These are phyloP conservation scores for Heliothis virescens DNA, from an alignment of 1,140 invertebrate genomes.

Conservation along the genomic window DNA sequence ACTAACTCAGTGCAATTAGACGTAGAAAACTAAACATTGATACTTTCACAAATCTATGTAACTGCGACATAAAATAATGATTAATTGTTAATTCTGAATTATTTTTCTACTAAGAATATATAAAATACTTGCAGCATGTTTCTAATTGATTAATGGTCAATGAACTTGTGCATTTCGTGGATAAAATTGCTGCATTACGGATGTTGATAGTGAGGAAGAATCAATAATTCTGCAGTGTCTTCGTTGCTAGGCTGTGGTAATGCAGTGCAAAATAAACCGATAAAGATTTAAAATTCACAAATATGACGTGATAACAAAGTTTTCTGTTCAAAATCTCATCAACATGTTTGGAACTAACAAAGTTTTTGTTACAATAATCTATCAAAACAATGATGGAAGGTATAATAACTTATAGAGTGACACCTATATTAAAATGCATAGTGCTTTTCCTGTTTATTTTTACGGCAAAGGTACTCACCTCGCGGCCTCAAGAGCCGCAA, in stretches of 20 bases:
- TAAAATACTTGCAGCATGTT: background rate
- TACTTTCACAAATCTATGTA: constrained; percentile 13
- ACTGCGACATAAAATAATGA: constrained; percentile 39
- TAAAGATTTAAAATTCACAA: background rate
- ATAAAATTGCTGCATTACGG: constrained; percentile 4
- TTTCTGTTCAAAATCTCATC: no score
- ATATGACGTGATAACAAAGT: constrained; percentile 26
- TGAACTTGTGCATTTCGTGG: background rate
- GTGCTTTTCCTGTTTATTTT: constrained; percentile 81
- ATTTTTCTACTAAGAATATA: constrained; percentile 2
- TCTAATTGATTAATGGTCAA: background rate
- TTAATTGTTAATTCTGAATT: constrained; percentile 4
- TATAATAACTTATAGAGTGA: constrained; percentile 74
- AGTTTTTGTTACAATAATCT: constrained; percentile 5
- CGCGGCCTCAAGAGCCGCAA: constrained; percentile 73
- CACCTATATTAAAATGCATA: constrained; percentile 78
- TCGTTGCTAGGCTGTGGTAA: constrained; percentile 71
- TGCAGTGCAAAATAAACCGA: constrained; percentile 56
- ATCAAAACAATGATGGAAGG: constrained; percentile 67
- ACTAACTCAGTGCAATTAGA: constrained; percentile 1
- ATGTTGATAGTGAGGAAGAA: constrained; percentile 56
- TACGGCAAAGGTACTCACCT: constrained; percentile 80
- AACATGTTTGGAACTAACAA: no score
- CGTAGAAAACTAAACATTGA: constrained; percentile 6
- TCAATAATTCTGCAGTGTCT: constrained; percentile 77